Percentiles rank a stretch among this genome's conserved stretches.
phyloP scores from a whole-genome alignment of 2,797 vertebrate species.

The Falco novaeseelandiae region DNA sequence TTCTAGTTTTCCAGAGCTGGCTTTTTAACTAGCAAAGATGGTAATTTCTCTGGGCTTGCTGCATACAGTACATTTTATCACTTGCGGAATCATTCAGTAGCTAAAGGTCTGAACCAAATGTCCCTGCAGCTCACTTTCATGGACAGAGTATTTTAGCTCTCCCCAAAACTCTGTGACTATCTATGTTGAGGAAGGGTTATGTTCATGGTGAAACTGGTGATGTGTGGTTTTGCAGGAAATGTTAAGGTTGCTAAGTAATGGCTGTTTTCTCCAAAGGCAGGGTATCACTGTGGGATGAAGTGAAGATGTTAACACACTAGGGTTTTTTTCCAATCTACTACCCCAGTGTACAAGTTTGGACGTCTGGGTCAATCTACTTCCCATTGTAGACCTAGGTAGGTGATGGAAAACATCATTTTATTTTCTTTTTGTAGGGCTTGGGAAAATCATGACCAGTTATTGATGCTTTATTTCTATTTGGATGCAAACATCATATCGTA shows the following conservation, averaged over 20 bases:
- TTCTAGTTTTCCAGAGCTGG: not conserved
- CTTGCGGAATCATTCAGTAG: not conserved
- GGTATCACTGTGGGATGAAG: not conserved
- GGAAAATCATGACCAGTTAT: not conserved
- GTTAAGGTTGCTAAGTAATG: not conserved
- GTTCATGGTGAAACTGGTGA: not conserved
- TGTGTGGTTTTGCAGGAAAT: not conserved
- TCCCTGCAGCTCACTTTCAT: not conserved
- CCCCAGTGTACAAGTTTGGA: not conserved
- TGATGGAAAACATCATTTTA: not conserved
- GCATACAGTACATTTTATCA: not conserved
- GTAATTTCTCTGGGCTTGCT: not conserved
- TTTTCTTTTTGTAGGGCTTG: not conserved
- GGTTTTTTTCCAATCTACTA: not conserved
- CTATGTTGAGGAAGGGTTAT: not conserved
- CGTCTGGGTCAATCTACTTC: not conserved
- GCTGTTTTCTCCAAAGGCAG: not conserved
- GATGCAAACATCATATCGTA: not conserved
- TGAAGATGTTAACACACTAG: fast-evolving
- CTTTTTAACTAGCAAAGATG: not conserved
- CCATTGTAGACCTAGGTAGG: fast-evolving
- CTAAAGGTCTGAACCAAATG: not conserved
- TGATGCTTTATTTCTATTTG: not conserved
- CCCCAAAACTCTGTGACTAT: not conserved
- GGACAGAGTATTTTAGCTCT: not conserved